Percentiles rank a stretch among this genome's conserved stretches.
Conservation (phyloP, 2,888 invertebrate species). For the Lagria hirta region DNA sequence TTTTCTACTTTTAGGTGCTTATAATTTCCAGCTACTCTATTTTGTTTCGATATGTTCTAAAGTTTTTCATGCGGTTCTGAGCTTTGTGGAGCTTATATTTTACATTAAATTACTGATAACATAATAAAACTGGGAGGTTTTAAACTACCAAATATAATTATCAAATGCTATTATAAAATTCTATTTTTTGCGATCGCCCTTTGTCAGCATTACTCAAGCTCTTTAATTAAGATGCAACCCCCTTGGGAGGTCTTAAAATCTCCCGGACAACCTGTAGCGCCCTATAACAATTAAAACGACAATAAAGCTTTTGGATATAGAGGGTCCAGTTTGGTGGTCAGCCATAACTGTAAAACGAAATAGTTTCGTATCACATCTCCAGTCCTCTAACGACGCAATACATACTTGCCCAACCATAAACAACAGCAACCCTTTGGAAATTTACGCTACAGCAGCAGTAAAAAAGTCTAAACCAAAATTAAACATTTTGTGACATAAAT, state of each 20-base stretch:
- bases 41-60: no score
- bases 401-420: slow-evolving; percentile 20
- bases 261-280: slow-evolving; percentile 21
- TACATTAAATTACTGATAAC: no score
- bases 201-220: neutral
- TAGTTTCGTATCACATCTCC: slow-evolving; percentile 31
- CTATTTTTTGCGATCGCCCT: no score
- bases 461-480: slow-evolving; percentile 20
- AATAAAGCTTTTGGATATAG: slow-evolving; percentile 30
- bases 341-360: slow-evolving; percentile 38
- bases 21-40: no score
- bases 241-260: slow-evolving; percentile 7
- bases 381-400: slow-evolving; percentile 24
- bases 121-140: no score
- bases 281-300: slow-evolving; percentile 34
- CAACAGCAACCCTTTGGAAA: slow-evolving; percentile 15
- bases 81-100: no score
- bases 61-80: no score
- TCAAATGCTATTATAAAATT: no score
- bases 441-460: slow-evolving; percentile 21
- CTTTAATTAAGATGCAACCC: slow-evolving; percentile 15
- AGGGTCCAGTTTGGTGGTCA: slow-evolving; percentile 35
- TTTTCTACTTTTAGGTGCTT: no score
- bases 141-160: no score
- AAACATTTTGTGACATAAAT: slow-evolving; percentile 28